Percentiles rank a stretch among this genome's conserved stretches.
Conservation (phyloP, 2,797 vertebrate species). For the Atherinosoma microstoma region DNA sequence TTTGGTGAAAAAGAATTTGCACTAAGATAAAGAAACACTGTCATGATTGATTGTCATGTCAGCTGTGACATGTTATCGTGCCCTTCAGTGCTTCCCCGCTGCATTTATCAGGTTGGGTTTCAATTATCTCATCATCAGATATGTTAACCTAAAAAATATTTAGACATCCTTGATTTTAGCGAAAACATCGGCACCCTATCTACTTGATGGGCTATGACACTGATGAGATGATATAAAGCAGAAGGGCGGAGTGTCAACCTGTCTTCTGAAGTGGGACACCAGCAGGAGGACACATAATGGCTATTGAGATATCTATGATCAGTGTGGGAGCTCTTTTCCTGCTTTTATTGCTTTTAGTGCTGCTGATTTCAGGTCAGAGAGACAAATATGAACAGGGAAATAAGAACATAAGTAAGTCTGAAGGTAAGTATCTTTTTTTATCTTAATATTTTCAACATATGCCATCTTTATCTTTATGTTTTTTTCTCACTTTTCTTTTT, state of each 20-base stretch:
- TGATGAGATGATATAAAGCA: slow-evolving; percentile 64
- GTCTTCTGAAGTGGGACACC: slow-evolving; percentile 38
- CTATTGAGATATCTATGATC: slow-evolving; percentile 56
- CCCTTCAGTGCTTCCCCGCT: slow-evolving; percentile 53
- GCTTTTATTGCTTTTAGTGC: slow-evolving; percentile 63
- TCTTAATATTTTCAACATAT: not conserved
- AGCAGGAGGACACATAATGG: slow-evolving; percentile 42
- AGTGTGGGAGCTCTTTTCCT: slow-evolving; percentile 63
- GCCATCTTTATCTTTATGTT: not conserved
- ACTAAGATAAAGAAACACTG: slow-evolving; percentile 29
- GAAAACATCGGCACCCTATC: slow-evolving; percentile 34
- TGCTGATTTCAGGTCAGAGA: slow-evolving; percentile 44
- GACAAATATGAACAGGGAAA: slow-evolving; percentile 34
- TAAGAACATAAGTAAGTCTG: slow-evolving; percentile 28
- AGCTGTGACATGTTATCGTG: slow-evolving; percentile 45
- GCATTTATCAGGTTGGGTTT: slow-evolving; percentile 36
- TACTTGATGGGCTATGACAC: not conserved
- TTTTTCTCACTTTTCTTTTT: slow-evolving; percentile 21
- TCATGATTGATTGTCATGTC: slow-evolving; percentile 17
- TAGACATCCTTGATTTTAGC: slow-evolving; percentile 68
- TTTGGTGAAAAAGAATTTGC: not conserved
- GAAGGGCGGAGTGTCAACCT: not conserved
- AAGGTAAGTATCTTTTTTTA: slow-evolving; percentile 40
- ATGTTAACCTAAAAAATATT: slow-evolving; percentile 65
- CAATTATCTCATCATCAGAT: slow-evolving; percentile 32